phyloP scores from a whole-genome alignment of 92 coral and sea anemone genomes.

The Desmophyllum pertusum region DNA sequence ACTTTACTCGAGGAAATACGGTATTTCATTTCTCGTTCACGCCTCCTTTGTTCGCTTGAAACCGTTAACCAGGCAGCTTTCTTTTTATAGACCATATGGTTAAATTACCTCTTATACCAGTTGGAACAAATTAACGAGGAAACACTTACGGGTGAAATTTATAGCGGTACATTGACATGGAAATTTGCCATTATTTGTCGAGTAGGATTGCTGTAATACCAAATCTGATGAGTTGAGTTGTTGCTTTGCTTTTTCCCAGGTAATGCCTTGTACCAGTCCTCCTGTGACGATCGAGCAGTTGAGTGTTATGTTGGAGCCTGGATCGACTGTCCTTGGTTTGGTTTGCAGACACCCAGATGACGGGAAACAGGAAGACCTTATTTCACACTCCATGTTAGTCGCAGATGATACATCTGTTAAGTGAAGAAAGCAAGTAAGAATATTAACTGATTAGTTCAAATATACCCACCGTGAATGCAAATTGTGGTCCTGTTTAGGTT shows the following conservation, averaged over 20 bases:
- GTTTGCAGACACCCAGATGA: neutral
- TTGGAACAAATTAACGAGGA: too few relatives aligned
- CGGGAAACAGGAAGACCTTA: neutral
- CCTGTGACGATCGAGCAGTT: conserved; percentile 21
- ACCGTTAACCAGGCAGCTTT: too few relatives aligned
- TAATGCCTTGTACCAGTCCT: neutral
- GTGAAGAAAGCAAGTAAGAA: neutral
- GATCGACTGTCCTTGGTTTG: conserved; percentile 11
- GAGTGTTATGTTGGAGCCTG: neutral
- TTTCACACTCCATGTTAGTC: conserved; percentile 5
- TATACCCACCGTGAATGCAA: too few relatives aligned
- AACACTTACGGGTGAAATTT: conserved; percentile 1
- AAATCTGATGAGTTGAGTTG: neutral
- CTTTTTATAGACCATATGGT: too few relatives aligned
- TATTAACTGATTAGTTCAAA: neutral
- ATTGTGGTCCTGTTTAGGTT: too few relatives aligned
- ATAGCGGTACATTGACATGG: neutral
- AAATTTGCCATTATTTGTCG: neutral
- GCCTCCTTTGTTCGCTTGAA: too few relatives aligned
- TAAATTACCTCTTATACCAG: too few relatives aligned
- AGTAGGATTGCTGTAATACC: neutral
- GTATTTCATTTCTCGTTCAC: too few relatives aligned
- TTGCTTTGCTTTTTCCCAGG: neutral
- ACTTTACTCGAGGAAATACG: too few relatives aligned
- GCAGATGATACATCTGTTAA: conserved; percentile 10